Evolutionary conservation across 1,140 invertebrate genomes (phyloP).

Genomic region (Leguminivora glycinivorella): DNA sequence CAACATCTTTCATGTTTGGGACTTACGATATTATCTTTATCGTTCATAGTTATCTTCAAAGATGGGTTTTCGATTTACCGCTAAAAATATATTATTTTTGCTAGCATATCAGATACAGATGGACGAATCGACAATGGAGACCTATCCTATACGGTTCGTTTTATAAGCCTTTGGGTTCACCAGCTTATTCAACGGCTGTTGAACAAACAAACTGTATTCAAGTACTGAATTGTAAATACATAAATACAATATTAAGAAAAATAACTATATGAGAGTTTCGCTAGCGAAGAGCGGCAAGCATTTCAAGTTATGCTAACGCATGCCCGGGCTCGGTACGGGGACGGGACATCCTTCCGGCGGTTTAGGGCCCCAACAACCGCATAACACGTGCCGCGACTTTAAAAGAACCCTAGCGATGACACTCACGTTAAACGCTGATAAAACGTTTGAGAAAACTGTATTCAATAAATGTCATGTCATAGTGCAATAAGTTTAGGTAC

Average conservation of each 20-base stretch:
- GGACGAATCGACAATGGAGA: too few species aligned
- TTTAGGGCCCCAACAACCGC: constrained; percentile 51
- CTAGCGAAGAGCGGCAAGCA: not conserved
- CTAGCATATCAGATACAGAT: too few species aligned
- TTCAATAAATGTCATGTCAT: not conserved
- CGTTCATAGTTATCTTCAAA: not conserved
- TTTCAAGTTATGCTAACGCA: constrained; percentile 6
- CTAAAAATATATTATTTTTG: too few species aligned
- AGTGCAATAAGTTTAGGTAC: not conserved
- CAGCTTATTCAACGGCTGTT: too few species aligned
- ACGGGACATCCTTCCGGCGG: constrained; percentile 56
- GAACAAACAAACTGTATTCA: too few species aligned
- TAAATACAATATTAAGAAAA: not conserved
- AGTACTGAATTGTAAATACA: too few species aligned
- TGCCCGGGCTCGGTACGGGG: not conserved
- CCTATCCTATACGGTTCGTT: too few species aligned
- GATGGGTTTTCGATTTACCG: not conserved
- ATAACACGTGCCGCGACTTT: constrained; percentile 48
- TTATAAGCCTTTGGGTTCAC: too few species aligned
- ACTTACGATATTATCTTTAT: constrained; percentile 2
- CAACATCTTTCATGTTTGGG: not conserved
- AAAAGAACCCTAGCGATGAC: constrained; percentile 8
- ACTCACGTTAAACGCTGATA: constrained; percentile 1
- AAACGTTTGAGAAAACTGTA: not conserved
- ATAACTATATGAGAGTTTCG: not conserved